These are phyloP conservation scores for Philereme transversata DNA, from an alignment of 2,888 invertebrate genomes.

Conservation along the genomic window DNA sequence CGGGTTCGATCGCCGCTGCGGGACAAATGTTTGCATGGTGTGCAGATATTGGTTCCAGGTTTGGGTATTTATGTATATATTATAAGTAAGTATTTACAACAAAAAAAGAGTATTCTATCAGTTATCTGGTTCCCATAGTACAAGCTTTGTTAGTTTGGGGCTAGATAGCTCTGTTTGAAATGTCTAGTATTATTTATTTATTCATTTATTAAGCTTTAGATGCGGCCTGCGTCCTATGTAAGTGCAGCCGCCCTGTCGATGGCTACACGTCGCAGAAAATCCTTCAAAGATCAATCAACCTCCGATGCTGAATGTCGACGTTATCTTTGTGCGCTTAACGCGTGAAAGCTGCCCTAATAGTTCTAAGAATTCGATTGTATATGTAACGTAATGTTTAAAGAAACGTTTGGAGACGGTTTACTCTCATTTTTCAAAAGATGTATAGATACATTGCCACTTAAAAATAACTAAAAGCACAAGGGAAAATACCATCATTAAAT, in stretches of 20 bases:
- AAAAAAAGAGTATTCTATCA: too few relatives aligned
- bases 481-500: neutral
- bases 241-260: constrained; percentile 2
- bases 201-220: too few relatives aligned
- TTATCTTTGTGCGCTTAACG: constrained; percentile 15
- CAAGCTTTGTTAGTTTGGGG: too few relatives aligned
- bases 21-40: too few relatives aligned
- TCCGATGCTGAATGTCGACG: constrained; percentile 7
- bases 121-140: too few relatives aligned
- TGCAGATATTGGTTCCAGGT: too few relatives aligned
- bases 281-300: constrained; percentile 19
- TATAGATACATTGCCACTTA: constrained; percentile 5
- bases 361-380: constrained; percentile 6
- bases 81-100: too few relatives aligned
- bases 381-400: neutral
- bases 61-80: too few relatives aligned
- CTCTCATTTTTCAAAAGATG: neutral
- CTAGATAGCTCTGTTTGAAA: too few relatives aligned
- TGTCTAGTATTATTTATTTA: too few relatives aligned
- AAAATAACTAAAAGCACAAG: neutral
- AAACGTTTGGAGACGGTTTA: neutral
- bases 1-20: too few relatives aligned
- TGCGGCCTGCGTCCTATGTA: constrained; percentile 1
- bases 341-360: constrained; percentile 14
- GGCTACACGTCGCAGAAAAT: constrained; percentile 13